These are phyloP conservation scores for Micromesistius poutassou DNA, from an alignment of 2,797 vertebrate species.

Conservation along the genomic window DNA sequence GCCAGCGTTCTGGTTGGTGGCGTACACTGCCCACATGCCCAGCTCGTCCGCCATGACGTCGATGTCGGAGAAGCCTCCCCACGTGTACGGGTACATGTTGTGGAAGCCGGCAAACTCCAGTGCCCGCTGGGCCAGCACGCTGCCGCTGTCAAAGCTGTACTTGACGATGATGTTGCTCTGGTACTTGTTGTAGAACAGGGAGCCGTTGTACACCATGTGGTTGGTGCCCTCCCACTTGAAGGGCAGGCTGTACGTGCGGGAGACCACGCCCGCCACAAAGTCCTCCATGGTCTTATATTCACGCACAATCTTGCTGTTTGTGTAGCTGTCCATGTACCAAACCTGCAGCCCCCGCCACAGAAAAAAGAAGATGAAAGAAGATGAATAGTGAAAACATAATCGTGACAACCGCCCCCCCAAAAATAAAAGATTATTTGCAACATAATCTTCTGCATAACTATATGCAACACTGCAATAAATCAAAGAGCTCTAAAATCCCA, in stretches of 20 bases:
- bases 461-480: conserved; percentile 14
- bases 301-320: conserved; percentile 95
- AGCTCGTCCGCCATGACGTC: conserved; percentile 97
- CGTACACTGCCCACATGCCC: conserved; percentile 94
- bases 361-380: neutral
- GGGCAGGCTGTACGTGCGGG: conserved; percentile 93
- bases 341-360: conserved; percentile 73
- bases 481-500: neutral
- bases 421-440: neutral
- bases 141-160: conserved; percentile 91
- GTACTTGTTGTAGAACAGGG: conserved; percentile 98
- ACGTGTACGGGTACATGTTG: conserved; percentile 96
- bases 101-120: conserved; percentile 96
- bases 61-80: conserved; percentile 96
- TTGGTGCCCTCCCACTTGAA: conserved; percentile 99
- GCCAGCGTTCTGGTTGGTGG: conserved; percentile 97
- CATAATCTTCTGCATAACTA: neutral
- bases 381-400: neutral
- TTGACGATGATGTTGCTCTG: conserved; percentile 98
- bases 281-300: conserved; percentile 91
- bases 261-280: conserved; percentile 88
- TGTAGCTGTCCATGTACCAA: conserved; percentile 99
- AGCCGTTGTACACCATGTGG: conserved; percentile 96
- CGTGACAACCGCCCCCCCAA: neutral
- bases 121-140: conserved; percentile 87